Conservation (phyloP, 1,140 invertebrate species). For the Subanguina moxae region DNA sequence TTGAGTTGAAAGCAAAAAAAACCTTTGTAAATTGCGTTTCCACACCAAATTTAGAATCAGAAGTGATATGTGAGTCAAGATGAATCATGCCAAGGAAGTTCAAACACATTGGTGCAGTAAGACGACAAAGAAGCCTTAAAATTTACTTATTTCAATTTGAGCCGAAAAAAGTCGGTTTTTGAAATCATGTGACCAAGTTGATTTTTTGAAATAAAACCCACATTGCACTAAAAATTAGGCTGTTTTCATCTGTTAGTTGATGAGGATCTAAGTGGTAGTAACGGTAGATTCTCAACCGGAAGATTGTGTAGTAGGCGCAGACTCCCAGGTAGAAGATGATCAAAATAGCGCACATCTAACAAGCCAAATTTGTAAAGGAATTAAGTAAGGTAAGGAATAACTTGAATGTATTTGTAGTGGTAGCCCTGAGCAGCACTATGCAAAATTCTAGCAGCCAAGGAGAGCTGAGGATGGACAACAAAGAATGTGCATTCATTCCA, state of each 20-base stretch:
- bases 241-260: slow-evolving; percentile 97
- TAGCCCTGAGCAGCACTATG: slow-evolving; percentile 74
- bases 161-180: too few relatives aligned
- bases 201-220: too few relatives aligned
- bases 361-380: slow-evolving; percentile 27
- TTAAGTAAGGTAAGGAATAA: slow-evolving; percentile 62
- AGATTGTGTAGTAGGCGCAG: slow-evolving; percentile 93
- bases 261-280: slow-evolving; percentile 92
- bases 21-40: slow-evolving; percentile 59
- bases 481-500: slow-evolving; percentile 99
- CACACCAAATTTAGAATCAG: slow-evolving; percentile 64
- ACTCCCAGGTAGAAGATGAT: slow-evolving; percentile 90
- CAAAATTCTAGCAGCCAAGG: slow-evolving; percentile 87
- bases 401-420: slow-evolving; percentile 91
- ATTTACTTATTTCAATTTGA: not conserved
- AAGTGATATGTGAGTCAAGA: slow-evolving; percentile 92
- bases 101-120: slow-evolving; percentile 94
- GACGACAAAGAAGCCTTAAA: slow-evolving; percentile 81
- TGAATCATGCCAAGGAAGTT: slow-evolving; percentile 96
- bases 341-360: slow-evolving; percentile 75
- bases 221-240: slow-evolving; percentile 91
- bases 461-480: slow-evolving; percentile 79
- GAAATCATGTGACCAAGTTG: too few relatives aligned
- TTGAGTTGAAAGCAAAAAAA: not conserved
- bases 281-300: slow-evolving; percentile 91